phyloP scores from a whole-genome alignment of 92 coral and sea anemone genomes.

The Anthopleura xanthogrammica region DNA sequence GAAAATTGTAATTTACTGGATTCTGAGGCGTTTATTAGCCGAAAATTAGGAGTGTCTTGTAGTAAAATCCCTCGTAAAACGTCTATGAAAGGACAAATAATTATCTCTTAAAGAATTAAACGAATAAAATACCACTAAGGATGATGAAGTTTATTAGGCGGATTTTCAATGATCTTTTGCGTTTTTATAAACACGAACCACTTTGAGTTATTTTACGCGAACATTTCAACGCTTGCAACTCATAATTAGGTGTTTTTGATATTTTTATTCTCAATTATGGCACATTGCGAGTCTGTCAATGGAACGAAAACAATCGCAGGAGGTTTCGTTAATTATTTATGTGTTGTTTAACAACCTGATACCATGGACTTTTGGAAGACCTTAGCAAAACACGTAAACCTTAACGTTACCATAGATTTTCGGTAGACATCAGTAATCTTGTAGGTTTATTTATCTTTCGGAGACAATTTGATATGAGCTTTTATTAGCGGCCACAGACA shows the following conservation, averaged over 20 bases:
- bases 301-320: constrained; percentile 59
- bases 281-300: constrained; percentile 21
- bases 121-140: background rate
- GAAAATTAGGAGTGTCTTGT: constrained; percentile 9
- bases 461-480: constrained; percentile 26
- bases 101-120: constrained; percentile 26
- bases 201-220: constrained; percentile 10
- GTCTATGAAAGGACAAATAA: constrained; percentile 25
- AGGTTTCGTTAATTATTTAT: constrained; percentile 67
- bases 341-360: constrained; percentile 53
- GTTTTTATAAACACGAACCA: constrained; percentile 6
- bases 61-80: background rate
- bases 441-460: constrained; percentile 26
- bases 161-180: background rate
- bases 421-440: constrained; percentile 19
- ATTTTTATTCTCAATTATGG: background rate
- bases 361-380: constrained; percentile 49
- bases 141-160: background rate
- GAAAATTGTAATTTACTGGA: constrained; percentile 8
- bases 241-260: background rate
- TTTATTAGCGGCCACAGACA: constrained; percentile 7
- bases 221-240: constrained; percentile 27
- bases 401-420: constrained; percentile 39
- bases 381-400: constrained; percentile 54
- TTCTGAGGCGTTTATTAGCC: constrained; percentile 7